Conservation (phyloP, 2,797 vertebrate genomes). For the Eulemur albifrons region DNA sequence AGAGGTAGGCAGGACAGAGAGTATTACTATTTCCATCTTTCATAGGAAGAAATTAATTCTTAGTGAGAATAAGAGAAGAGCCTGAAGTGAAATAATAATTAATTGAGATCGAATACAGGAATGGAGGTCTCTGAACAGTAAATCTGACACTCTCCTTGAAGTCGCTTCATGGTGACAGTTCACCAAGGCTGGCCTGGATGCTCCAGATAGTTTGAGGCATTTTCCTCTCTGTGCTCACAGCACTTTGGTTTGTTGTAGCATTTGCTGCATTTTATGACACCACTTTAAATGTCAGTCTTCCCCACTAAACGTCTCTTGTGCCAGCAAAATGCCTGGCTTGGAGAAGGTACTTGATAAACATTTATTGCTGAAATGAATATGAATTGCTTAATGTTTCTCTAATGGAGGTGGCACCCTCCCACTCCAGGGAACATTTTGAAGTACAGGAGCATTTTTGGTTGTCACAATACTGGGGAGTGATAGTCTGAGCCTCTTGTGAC, state of each 20-base stretch:
- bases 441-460: neutral
- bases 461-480: neutral
- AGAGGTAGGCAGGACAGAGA: neutral
- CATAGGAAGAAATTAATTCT: neutral
- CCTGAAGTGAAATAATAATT: neutral
- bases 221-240: conserved; percentile 8
- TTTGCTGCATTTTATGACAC: conserved; percentile 25
- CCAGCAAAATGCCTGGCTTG: conserved; percentile 19
- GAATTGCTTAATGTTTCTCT: conserved; percentile 26
- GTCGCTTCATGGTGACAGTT: neutral
- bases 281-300: conserved; percentile 52
- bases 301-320: neutral
- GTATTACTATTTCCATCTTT: neutral
- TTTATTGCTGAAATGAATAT: conserved; percentile 12
- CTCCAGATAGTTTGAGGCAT: neutral
- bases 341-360: conserved; percentile 24
- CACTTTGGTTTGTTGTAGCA: neutral
- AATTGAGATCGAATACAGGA: neutral
- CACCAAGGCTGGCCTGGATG: neutral
- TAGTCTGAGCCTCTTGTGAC: neutral
- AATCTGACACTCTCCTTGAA: neutral
- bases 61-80: neutral
- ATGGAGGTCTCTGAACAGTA: neutral
- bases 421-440: neutral
- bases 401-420: neutral